A percentile compares a stretch with the other conserved stretches of the same genome.
Conservation (phyloP, 2,113 vertebrate genomes). For the Petromus typicus region DNA sequence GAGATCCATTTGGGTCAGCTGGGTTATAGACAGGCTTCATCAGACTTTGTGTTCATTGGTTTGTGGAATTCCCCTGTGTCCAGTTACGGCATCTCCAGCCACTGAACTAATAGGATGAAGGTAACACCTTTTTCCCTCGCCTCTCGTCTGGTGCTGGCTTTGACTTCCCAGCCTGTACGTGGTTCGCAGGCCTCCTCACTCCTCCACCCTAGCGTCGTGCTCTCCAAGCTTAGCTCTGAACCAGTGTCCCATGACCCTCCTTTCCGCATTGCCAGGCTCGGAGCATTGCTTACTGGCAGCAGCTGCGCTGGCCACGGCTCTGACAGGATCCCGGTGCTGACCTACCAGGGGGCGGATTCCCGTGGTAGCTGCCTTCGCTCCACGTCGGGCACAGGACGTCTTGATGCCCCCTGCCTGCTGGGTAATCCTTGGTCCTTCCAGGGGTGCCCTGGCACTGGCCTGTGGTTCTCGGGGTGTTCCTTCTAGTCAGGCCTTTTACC, state of each 20-base stretch:
- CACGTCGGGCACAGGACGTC: not conserved
- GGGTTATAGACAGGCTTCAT: not conserved
- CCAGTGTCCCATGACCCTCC: not conserved
- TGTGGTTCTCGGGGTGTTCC: not conserved
- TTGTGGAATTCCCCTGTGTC: not conserved
- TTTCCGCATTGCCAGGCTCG: not conserved
- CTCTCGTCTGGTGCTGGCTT: not conserved
- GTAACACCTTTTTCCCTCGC: not conserved
- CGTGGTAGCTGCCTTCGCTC: not conserved
- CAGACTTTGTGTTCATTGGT: rapidly evolving
- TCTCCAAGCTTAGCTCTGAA: not conserved
- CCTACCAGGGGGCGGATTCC: not conserved
- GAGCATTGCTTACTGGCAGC: not conserved
- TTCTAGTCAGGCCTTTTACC: not conserved
- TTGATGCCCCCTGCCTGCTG: not conserved
- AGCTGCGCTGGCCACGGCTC: not conserved
- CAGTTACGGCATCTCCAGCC: not conserved
- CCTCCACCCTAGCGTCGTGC: not conserved
- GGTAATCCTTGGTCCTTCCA: not conserved
- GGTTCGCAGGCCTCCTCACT: not conserved
- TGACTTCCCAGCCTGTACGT: not conserved
- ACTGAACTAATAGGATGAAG: not conserved
- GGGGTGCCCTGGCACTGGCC: not conserved
- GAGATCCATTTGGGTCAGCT: too few relatives aligned
- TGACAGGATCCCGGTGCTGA: not conserved